These are phyloP conservation scores for Anagrus nilaparvatae DNA, from an alignment of 1,140 invertebrate species.

Conservation along the genomic window DNA sequence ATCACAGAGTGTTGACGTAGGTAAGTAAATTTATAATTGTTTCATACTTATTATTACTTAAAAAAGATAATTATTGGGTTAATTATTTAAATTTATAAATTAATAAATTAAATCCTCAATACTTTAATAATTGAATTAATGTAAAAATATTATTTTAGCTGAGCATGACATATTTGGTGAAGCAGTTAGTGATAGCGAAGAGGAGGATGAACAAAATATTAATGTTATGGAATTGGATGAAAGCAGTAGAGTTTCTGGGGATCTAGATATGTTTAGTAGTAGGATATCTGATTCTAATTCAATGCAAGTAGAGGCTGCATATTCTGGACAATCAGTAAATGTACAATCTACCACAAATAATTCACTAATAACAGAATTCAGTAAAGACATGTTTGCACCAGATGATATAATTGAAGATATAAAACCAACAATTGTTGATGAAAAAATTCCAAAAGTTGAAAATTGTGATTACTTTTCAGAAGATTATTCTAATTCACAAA, in stretches of 20 bases:
- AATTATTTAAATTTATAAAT: neutral
- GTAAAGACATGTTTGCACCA: conserved; percentile 45
- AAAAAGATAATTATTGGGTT: conserved; percentile 2
- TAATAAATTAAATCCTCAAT: too few relatives aligned
- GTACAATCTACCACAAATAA: conserved; percentile 27
- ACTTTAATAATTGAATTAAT: neutral
- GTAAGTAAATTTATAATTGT: conserved; percentile 28
- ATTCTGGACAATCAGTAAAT: conserved; percentile 34
- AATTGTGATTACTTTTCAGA: conserved; percentile 29
- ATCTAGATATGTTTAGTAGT: too few relatives aligned
- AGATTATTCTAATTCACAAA: conserved; percentile 25
- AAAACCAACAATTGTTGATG: conserved; percentile 19
- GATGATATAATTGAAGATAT: conserved; percentile 24
- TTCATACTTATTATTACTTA: neutral
- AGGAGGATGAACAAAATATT: conserved; percentile 61
- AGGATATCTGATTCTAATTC: conserved; percentile 65
- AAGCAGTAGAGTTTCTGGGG: conserved; percentile 62
- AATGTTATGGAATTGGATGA: conserved; percentile 72
- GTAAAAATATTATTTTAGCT: conserved; percentile 34
- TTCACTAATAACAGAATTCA: conserved; percentile 44
- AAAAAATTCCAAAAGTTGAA: conserved; percentile 33
- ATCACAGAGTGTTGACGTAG: conserved; percentile 43
- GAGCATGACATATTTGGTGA: conserved; percentile 85
- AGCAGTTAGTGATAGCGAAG: conserved; percentile 69
- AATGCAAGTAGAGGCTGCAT: conserved; percentile 47